Evolutionary conservation across 2,888 invertebrate genomes (phyloP).

Genomic region (Omphaloscelis lunosa): DNA sequence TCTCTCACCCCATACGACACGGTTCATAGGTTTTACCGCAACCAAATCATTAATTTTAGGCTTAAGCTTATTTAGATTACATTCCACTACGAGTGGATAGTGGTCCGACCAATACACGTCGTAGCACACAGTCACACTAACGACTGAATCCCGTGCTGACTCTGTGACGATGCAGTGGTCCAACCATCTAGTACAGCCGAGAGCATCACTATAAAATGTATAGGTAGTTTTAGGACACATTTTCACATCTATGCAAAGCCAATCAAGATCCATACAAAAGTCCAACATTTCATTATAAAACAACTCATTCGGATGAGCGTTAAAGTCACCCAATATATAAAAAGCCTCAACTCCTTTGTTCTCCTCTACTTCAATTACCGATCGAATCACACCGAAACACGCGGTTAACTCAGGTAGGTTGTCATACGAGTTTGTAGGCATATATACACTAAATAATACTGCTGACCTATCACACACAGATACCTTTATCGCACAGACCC

Average conservation of each 20-base stretch:
- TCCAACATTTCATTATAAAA: neutral
- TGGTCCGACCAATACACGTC: conserved; percentile 2
- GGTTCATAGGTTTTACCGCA: neutral
- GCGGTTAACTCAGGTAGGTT: neutral
- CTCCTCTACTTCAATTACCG: neutral
- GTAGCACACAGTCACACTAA: neutral
- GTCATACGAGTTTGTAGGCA: neutral
- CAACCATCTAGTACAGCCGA: neutral
- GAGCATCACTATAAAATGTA: conserved; percentile 2
- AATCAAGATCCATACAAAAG: neutral
- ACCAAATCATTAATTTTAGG: neutral
- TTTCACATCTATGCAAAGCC: neutral
- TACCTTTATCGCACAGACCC: neutral
- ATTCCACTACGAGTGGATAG: neutral
- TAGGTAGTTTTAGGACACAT: neutral
- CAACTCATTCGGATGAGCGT: neutral
- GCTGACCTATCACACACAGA: neutral
- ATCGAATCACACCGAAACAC: neutral
- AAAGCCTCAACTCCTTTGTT: neutral
- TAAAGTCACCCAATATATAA: neutral
- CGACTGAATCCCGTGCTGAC: neutral
- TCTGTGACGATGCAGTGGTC: conserved; percentile 1
- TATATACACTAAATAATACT: too few species aligned
- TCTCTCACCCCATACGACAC: neutral
- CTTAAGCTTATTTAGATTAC: neutral